Percentiles rank a stretch among this genome's conserved stretches.
Evolutionary conservation across 2,888 invertebrate genomes (phyloP).

Genomic region (Leptothorax acervorum): DNA sequence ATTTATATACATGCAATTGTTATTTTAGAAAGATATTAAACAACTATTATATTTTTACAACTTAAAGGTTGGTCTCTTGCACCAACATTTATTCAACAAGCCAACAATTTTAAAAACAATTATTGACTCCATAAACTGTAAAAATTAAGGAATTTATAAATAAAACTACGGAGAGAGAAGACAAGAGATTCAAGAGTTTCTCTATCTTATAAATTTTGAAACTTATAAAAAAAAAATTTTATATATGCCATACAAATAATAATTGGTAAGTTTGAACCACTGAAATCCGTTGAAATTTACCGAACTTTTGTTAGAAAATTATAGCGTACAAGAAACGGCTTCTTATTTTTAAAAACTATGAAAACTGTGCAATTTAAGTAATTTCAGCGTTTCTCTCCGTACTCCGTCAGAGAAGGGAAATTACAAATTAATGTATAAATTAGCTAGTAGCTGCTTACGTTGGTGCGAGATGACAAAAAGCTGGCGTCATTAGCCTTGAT

Average conservation of each 20-base stretch:
- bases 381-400: neutral
- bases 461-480: conserved; percentile 57
- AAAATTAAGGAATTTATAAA: neutral
- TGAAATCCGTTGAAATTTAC: neutral
- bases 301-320: neutral
- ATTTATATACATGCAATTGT: neutral
- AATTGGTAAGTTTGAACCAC: neutral
- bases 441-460: neutral
- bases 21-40: conserved; percentile 1
- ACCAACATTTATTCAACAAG: neutral
- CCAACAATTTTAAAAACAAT: neutral
- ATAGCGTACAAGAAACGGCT: neutral
- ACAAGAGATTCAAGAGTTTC: neutral
- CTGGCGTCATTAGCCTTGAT: conserved; percentile 50
- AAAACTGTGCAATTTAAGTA: conserved; percentile 12
- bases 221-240: neutral
- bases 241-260: neutral
- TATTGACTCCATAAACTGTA: neutral
- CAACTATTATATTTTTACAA: neutral
- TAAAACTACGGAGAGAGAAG: neutral
- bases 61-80: neutral
- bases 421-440: conserved; percentile 14
- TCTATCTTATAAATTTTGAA: neutral
- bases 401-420: conserved; percentile 5
- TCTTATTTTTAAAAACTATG: neutral